Conservation (phyloP, 2,113 vertebrate genomes). For the Amblyopsis rosae region DNA sequence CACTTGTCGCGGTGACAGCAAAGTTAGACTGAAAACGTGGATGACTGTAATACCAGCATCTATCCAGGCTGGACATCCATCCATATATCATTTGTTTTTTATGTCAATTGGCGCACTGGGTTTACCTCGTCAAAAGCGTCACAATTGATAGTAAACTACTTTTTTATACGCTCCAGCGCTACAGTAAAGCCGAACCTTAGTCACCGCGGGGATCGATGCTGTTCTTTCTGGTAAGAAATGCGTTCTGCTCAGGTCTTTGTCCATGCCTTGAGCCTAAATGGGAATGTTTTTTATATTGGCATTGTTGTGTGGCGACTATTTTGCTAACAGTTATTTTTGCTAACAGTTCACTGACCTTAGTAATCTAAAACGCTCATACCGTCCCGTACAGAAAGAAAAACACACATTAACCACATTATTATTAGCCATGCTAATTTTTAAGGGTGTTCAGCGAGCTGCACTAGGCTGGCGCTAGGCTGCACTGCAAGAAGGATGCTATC, state of each 20-base stretch:
- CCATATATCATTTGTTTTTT: conserved; percentile 40
- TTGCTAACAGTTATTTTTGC: not conserved
- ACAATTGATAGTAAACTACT: not conserved
- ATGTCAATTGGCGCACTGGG: not conserved
- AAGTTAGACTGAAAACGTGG: conserved; percentile 49
- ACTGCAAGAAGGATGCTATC: not conserved
- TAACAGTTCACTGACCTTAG: no score
- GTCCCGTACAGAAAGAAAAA: no score
- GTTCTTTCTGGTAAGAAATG: conserved; percentile 49
- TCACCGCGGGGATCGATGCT: conserved; percentile 24
- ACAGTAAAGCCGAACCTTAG: conserved; percentile 6
- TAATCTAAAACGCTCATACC: no score
- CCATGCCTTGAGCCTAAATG: not conserved
- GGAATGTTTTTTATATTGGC: not conserved
- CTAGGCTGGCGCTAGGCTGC: not conserved
- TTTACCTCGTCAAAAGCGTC: not conserved
- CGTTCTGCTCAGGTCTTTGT: not conserved
- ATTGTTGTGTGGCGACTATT: not conserved
- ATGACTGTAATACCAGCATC: conserved; percentile 18
- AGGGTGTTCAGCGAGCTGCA: conserved; percentile 5
- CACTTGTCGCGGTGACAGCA: conserved; percentile 45
- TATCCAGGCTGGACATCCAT: not conserved
- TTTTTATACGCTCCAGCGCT: not conserved
- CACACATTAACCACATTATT: no score
- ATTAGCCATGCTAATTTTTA: conserved; percentile 51